phyloP scores from a whole-genome alignment of 2,888 invertebrate species.

The Lamellibrachia columna region DNA sequence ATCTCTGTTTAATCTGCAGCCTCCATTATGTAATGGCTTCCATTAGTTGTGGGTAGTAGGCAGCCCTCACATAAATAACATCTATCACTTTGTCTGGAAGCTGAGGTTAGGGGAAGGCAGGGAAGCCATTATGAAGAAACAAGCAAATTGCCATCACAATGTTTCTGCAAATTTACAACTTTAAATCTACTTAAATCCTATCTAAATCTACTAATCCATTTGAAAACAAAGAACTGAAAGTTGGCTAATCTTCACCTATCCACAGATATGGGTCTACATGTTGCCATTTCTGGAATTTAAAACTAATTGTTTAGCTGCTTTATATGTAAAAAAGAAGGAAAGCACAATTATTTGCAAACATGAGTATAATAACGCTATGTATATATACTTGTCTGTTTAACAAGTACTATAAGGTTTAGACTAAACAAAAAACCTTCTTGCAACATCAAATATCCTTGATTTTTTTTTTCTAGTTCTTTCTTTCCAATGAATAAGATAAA shows the following conservation, averaged over 20 bases:
- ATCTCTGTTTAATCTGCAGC: constrained; percentile 9
- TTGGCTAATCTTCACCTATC: neutral
- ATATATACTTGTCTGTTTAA: no score
- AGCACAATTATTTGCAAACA: no score
- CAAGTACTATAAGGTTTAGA: neutral
- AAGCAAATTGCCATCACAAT: neutral
- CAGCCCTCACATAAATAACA: neutral
- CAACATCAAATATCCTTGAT: neutral
- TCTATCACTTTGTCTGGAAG: constrained; percentile 9
- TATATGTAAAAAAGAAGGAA: neutral
- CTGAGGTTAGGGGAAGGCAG: neutral
- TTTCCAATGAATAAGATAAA: neutral
- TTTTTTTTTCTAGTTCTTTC: neutral
- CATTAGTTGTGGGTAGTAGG: constrained; percentile 1
- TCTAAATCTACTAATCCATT: neutral
- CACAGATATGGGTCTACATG: neutral
- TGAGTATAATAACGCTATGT: no score
- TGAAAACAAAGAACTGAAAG: neutral
- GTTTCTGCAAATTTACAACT: neutral
- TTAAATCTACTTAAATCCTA: neutral
- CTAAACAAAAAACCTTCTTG: neutral
- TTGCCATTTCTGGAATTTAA: neutral
- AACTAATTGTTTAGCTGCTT: neutral
- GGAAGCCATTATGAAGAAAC: neutral
- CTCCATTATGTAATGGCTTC: neutral